Conservation (phyloP, 35 echinoderm and acorn worm species). For the Ptychodera flava region DNA sequence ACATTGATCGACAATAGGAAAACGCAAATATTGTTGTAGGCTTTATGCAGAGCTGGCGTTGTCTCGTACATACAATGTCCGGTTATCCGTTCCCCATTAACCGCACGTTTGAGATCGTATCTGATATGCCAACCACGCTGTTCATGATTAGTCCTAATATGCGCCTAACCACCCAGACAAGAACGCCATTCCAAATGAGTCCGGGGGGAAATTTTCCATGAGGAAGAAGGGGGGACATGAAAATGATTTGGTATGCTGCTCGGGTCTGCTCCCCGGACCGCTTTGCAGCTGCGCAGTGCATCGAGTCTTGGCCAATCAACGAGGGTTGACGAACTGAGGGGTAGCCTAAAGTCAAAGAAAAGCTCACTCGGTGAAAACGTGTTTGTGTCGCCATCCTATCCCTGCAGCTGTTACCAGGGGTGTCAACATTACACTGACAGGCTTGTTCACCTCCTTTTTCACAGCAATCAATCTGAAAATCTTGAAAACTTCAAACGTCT, state of each 20-base stretch:
- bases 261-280: not conserved
- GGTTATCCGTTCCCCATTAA: not conserved
- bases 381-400: not conserved
- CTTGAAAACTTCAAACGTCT: too few species aligned
- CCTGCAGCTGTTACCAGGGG: not conserved
- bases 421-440: not conserved
- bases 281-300: not conserved
- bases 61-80: not conserved
- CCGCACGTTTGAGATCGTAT: not conserved
- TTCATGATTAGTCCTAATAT: not conserved
- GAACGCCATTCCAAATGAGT: not conserved
- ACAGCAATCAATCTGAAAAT: too few species aligned
- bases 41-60: not conserved
- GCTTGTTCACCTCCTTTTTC: too few species aligned
- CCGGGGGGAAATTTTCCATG: not conserved
- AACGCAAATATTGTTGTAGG: constrained; percentile 1
- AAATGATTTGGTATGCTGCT: not conserved
- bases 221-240: not conserved
- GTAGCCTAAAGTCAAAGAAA: not conserved
- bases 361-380: not conserved
- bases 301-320: too few species aligned
- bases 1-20: not conserved
- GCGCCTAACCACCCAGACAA: not conserved
- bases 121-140: not conserved
- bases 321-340: too few species aligned